Base-by-base conservation (phyloP, 2,888 invertebrate genomes). In the Nemurella pictetii region DNA sequence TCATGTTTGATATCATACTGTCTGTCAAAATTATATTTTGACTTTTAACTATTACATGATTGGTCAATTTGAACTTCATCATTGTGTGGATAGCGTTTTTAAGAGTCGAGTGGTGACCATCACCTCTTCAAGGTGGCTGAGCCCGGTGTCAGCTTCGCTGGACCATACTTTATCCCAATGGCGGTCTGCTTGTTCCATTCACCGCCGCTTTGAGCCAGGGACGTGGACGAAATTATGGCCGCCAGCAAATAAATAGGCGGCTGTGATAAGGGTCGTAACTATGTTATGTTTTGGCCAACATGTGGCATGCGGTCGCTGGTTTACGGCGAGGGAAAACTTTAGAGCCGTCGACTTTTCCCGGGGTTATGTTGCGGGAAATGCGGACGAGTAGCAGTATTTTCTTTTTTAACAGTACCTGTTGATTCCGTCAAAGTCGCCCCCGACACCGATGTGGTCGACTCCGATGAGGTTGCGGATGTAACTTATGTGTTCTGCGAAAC, bases 391-490 rank as follows among this genome's bases (percentile, higher is more conserved):
- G 9, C 4, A 55, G 9, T 55, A 20, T 55, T 55, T 15, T 55
- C 9, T 55, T 7, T 55, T 55, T 55, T 55, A 20, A 55, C 55
- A 20, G 55, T 88, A 93, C 93, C 93, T 93, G 89, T 93, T 93
- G 74, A 94, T 93, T 27, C 93, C 93, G 86, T 93, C 93, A 86
- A 92, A 93, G 87, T 93, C 93, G 0, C 93, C 93, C 0, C 93
- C 93, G n/a, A 94, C 92, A 26, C 93, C 93, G 4, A 93, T 92
- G 89, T 92, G 92, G 88, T 94, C 93, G 81, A 93, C 91, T 0
- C 93, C 93, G 86, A 93, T 92, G 91, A 93, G 89, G 86, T 92
- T 91, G 88, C 93, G 93, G 88, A 94, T 92, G 89, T 93, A 92
- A 89, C 93, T 93, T 89, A 93, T 93, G 88, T 94, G 93, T 86